Base-by-base conservation (phyloP, 1,140 invertebrate species). In the Ruditapes philippinarum region DNA sequence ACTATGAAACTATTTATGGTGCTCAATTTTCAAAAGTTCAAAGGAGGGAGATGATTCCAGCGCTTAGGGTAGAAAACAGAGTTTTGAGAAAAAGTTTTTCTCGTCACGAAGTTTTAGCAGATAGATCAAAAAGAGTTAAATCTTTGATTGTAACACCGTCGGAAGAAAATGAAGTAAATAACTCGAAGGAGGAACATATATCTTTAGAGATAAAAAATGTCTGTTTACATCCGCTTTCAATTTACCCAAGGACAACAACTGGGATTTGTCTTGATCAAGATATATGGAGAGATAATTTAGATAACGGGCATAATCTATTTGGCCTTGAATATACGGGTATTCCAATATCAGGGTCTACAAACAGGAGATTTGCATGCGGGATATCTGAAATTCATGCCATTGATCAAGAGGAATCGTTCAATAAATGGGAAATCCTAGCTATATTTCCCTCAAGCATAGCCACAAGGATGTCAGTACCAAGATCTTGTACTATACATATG, bases 271-370 rank as follows among this genome's bases (percentile, higher is more conserved):
- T 42, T 36, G 60, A 81, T 60, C 54, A 38, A 25, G 40, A 65
- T 81, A 19, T 81, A 14, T 81, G 79, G 79, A 28, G 45, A 42
- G 57, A 81, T 14, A 42, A 22, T 5, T 2, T 62, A n/a, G n/a
- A 60, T 5, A 57, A 65, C 12, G 79, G 79, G 38, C 51, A 62
- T n/a, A 9, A 22, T 11, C 36, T 81, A 9, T 81, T 81, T 62
- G 79, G 54, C 0, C 33, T 81, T 62, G 79, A 81, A 65, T 81
- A 62, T 45, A 62, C 54, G 7, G 79, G 79, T 25, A 22, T 22
- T 36, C 42, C 7, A 19, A 19, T 36, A 19, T 51, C 17, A 14
- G 3, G 11, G 2, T 25, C 12, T 14, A 25, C 14, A 51, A 4
- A 31, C 1, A 22, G 45, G 14, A 78, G 25, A 17, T 0, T 49